Base-by-base conservation (phyloP, 2,888 invertebrate species). In the Scaptomyza caliginosa region DNA sequence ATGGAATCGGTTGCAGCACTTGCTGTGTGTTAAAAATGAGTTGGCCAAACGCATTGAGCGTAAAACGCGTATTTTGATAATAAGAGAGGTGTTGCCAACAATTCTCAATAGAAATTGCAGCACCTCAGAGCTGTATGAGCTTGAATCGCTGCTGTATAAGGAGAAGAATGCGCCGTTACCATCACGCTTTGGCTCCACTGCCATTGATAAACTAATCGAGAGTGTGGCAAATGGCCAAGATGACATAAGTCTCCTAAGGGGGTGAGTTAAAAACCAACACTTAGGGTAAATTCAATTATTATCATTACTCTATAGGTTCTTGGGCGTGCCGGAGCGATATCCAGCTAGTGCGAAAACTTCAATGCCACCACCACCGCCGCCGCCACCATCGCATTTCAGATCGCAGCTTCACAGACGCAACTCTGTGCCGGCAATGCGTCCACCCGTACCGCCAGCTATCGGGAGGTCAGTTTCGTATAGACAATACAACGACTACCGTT, bases 11-110 rank as follows among this genome's bases (percentile, higher is more conserved):
- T 94, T 97, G 52, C 90, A 97, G 11, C 95, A 96, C 84, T 92
- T 96, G 74, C 96, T 96, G 89, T 96, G 96, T 89, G 93, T 96
- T 3, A 97, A 97, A 91, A 96, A 97, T 87, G 96, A 97, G 88
- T 93, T 96, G 19, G 92, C 95, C 48, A 91, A 95, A 6, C 92
- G 96, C 72, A 91, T 97, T 30, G 92, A 95, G 59, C 93, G 96
- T 63, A 93, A 94, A 77, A 94, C 94, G 80, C 95, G 95, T 79
- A 93, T 95, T 2, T 83, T 94, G 2, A 82, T 89, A 34, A 74
- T 90, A 24, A 86, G 86, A 62, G 77, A 88, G 11, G 74, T 83
- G 11, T 84, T 89, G 58, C 74, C 87, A 0, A 71, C 58, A 5
- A 48, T 84, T 4, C 19, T 76, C 0, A 55, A 58, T 13, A 71